Conservation (phyloP, 2,797 vertebrate species). For the Zalophus californianus region DNA sequence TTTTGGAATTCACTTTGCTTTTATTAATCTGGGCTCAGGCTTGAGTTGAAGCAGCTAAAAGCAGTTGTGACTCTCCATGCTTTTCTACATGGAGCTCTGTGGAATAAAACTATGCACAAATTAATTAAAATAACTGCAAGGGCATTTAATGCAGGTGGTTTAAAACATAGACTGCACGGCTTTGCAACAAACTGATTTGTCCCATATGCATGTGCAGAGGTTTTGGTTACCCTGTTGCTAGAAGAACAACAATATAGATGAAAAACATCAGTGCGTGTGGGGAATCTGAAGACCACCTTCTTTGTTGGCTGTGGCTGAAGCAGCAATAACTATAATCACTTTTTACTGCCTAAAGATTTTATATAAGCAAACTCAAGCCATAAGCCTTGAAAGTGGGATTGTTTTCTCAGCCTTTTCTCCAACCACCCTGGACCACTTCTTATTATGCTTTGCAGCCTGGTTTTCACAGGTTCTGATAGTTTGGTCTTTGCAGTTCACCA, state of each 20-base stretch:
- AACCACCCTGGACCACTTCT: constrained; percentile 30
- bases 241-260: not conserved
- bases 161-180: not conserved
- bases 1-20: constrained; percentile 77
- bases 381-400: constrained; percentile 66
- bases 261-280: not conserved
- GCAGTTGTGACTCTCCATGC: constrained; percentile 69
- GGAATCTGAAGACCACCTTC: constrained; percentile 75
- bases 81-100: constrained; percentile 77
- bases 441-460: constrained; percentile 49
- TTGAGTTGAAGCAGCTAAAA: constrained; percentile 74
- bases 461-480: constrained; percentile 46
- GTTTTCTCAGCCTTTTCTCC: constrained; percentile 52
- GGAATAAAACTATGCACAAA: constrained; percentile 80
- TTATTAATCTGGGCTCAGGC: constrained; percentile 77
- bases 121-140: constrained; percentile 82
- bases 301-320: constrained; percentile 61
- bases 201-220: not conserved
- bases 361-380: constrained; percentile 63
- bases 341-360: constrained; percentile 75
- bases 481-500: constrained; percentile 58
- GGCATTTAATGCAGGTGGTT: constrained; percentile 68
- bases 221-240: not conserved
- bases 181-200: not conserved
- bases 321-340: constrained; percentile 67